Evolutionary conservation across 2,797 vertebrate species (phyloP), one percentile per base, ranked within the genome.

Genomic region (Coccyzus lansbergi): DNA sequence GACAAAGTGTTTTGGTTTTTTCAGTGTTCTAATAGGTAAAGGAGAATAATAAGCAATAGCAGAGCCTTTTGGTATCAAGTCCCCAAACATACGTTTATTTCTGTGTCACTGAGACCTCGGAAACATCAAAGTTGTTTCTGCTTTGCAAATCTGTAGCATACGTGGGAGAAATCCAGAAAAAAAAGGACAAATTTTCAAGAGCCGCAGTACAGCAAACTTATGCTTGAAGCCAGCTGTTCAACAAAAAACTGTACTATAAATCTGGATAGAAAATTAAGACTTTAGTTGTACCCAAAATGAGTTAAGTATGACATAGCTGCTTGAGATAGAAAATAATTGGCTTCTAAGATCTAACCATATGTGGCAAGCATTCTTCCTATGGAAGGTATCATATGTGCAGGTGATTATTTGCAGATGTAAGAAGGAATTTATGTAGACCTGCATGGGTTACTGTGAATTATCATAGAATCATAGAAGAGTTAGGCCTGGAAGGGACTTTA

Each of bases 91-190:
- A 5, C 9, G 2, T 46, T 40, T 55, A 33, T 6, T 7, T 56
- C 14, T 29, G 44, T 25, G 38, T 34, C 34, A 29, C 6, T 65
- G 28, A 22, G 33, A 34, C 2, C 8, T 68, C 15, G 3, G 8
- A 36, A 15, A 1, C 2, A 49, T 26, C 0, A 0, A 63, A 58
- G 12, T 15, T 48, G 18, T 29, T 51, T 55, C 34, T 81, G 3
- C 18, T 56, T 11, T 51, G 4, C 1, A 0, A 31, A n/a, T 60
- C 18, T 64, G 13, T 14, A 29, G 24, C 17, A 24, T 31, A 2
- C 2, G 1, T 25, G 4, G 15, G 9, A 80, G 46, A 78, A 84
- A 38, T 38, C 38, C 12, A 38, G 38, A 38, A 38, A 38, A 38
- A 44, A 7, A 44, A 44, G 44, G 6, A 6, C 16, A 44, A 44